These are phyloP conservation scores for Entosphenus tridentatus DNA, from an alignment of 2,113 vertebrate species.

Conservation along the genomic window DNA sequence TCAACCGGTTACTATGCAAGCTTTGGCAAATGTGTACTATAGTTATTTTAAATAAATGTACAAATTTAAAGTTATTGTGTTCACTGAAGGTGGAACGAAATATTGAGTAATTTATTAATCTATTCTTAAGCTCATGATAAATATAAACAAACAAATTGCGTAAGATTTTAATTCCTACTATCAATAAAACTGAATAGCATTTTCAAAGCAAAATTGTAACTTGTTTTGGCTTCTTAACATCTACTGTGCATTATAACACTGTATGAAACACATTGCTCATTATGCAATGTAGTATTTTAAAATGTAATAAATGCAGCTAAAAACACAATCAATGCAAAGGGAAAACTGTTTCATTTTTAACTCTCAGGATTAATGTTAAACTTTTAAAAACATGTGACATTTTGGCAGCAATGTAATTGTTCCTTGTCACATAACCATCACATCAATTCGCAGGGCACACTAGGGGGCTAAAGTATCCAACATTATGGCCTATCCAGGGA, in stretches of 20 bases:
- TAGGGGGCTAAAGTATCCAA: too few species aligned
- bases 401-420: too few species aligned
- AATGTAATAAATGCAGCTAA: neutral
- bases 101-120: neutral
- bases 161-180: neutral
- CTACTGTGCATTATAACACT: neutral
- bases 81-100: neutral
- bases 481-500: too few species aligned
- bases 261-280: constrained; percentile 1
- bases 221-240: neutral
- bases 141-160: neutral
- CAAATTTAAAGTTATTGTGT: neutral
- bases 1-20: neutral
- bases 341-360: neutral
- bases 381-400: too few species aligned
- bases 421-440: too few species aligned
- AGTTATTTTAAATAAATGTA: neutral
- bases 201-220: neutral
- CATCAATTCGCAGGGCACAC: too few species aligned
- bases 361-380: too few species aligned
- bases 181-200: neutral
- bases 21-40: neutral
- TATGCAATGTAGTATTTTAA: neutral
- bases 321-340: neutral
- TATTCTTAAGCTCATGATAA: neutral